phyloP scores from a whole-genome alignment of 2,797 vertebrate genomes.

The Sebastes cheni region DNA sequence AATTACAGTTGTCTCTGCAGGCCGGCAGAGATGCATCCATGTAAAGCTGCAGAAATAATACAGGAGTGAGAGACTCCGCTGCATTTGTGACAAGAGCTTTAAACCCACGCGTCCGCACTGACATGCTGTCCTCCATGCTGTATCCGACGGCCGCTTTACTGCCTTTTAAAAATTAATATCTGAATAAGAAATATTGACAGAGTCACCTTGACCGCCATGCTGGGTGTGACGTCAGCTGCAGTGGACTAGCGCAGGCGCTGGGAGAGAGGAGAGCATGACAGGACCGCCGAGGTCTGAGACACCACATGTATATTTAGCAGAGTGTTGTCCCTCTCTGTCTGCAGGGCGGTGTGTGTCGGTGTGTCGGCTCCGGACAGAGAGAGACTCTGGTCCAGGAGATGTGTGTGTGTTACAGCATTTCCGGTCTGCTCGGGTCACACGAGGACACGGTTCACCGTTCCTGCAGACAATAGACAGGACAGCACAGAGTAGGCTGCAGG shows the following conservation, averaged over 20 bases:
- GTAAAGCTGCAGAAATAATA: conserved; percentile 50
- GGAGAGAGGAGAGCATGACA: conserved; percentile 47
- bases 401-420: conserved; percentile 6
- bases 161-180: conserved; percentile 58
- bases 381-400: background rate
- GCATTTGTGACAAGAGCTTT: conserved; percentile 15
- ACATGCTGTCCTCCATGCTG: conserved; percentile 23
- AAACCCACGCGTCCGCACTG: conserved; percentile 29
- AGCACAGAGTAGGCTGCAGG: background rate
- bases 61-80: conserved; percentile 25
- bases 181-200: conserved; percentile 80
- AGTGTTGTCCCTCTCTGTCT: conserved; percentile 23
- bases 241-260: conserved; percentile 76
- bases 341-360: background rate
- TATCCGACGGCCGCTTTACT: conserved; percentile 24
- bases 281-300: conserved; percentile 18
- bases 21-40: conserved; percentile 65
- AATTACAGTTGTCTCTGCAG: conserved; percentile 60
- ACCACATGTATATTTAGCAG: conserved; percentile 43
- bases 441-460: conserved; percentile 34
- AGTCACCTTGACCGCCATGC: conserved; percentile 99
- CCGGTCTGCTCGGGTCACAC: conserved; percentile 46
- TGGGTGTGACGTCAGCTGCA: conserved; percentile 86
- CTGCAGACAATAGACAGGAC: background rate
- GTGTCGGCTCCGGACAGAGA: background rate